A percentile compares a stretch with the other conserved stretches of the same genome.
phyloP scores from a whole-genome alignment of 2,113 vertebrate species.

The Atlantisia rogersi region DNA sequence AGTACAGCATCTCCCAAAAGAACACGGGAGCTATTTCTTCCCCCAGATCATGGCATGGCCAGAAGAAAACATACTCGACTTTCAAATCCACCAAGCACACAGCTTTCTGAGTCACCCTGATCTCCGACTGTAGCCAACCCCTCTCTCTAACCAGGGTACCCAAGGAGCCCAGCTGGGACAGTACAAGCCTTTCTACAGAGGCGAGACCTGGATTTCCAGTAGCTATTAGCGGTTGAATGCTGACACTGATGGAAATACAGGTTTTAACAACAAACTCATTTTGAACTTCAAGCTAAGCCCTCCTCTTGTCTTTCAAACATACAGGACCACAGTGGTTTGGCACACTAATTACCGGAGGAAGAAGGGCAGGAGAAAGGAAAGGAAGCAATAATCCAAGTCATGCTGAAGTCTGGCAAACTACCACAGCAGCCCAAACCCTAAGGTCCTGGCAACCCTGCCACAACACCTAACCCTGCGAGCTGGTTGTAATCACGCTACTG shows the following conservation, averaged over 20 bases:
- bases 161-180: not conserved
- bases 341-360: not conserved
- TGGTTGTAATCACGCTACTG: not conserved
- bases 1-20: not conserved
- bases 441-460: not conserved
- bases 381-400: not conserved
- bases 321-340: not conserved
- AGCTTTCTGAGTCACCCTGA: not conserved
- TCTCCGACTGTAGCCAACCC: not conserved
- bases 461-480: not conserved
- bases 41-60: not conserved
- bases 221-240: not conserved
- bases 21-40: not conserved
- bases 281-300: not conserved
- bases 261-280: not conserved
- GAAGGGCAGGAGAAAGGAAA: not conserved
- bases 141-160: not conserved
- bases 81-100: not conserved
- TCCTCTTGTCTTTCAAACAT: not conserved
- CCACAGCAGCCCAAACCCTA: not conserved
- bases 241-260: not conserved
- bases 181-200: not conserved
- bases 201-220: accelerated
- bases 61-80: not conserved
- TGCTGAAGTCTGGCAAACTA: not conserved